Percentiles rank a stretch among this genome's conserved stretches.
phyloP scores from a whole-genome alignment of 2,797 vertebrate genomes.

The Vireo griseus region DNA sequence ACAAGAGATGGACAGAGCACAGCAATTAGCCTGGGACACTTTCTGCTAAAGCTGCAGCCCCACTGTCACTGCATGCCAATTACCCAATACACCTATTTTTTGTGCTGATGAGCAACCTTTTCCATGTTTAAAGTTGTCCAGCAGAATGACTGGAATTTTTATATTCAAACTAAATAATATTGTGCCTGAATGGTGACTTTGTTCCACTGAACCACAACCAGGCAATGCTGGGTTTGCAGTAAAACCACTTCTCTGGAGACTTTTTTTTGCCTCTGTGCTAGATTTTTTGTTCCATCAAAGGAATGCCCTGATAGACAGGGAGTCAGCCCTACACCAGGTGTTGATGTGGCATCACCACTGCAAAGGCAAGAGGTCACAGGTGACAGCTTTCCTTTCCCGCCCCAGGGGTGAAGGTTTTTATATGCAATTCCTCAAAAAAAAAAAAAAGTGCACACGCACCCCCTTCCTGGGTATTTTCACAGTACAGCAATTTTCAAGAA shows the following conservation, averaged over 20 bases:
- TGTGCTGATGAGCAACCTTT: background rate
- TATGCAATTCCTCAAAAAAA: background rate
- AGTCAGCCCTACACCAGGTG: background rate
- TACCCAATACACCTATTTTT: background rate
- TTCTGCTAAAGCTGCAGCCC: background rate
- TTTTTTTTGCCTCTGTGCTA: background rate
- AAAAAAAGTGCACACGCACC: accelerated
- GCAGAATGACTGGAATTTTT: background rate
- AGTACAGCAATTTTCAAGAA: background rate
- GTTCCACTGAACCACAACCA: background rate
- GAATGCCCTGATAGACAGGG: background rate
- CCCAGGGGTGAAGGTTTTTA: background rate
- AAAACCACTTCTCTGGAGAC: background rate
- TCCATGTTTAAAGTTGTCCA: background rate
- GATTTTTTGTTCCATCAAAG: background rate
- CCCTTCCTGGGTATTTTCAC: background rate
- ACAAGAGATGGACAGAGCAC: background rate
- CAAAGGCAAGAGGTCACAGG: background rate
- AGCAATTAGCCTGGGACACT: background rate
- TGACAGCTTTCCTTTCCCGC: accelerated
- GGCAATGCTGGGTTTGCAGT: background rate
- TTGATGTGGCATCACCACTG: background rate
- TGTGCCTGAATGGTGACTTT: background rate
- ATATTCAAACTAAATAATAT: background rate
- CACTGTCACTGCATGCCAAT: background rate